Evolutionary conservation across 2,888 invertebrate genomes (phyloP).

Genomic region (Bibio marci): DNA sequence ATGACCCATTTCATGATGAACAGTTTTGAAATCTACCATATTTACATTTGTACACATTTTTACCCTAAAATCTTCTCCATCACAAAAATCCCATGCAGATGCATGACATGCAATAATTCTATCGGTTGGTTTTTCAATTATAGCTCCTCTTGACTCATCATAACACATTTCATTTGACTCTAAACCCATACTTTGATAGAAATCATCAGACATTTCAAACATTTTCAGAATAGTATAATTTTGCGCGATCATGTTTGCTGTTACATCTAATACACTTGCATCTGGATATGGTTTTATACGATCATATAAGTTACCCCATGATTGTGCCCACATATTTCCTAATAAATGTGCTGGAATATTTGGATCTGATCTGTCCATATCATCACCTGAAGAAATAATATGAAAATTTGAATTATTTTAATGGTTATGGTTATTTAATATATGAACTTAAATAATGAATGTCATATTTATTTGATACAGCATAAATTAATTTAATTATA

Average conservation of each 20-base stretch:
- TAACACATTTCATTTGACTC: constrained; percentile 31
- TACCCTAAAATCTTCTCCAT: constrained; percentile 24
- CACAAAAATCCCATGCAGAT: constrained; percentile 39
- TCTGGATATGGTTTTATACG: constrained; percentile 24
- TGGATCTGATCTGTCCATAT: constrained; percentile 23
- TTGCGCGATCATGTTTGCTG: constrained; percentile 25
- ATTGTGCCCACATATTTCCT: constrained; percentile 39
- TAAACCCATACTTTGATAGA: constrained; percentile 31
- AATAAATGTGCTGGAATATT: constrained; percentile 39
- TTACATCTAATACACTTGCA: constrained; percentile 28
- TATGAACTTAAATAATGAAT: too few relatives aligned
- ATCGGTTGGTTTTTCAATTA: constrained; percentile 34
- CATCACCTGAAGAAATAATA: constrained; percentile 9
- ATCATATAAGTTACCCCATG: constrained; percentile 28
- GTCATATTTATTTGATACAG: too few relatives aligned
- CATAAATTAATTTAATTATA: constrained; percentile 34
- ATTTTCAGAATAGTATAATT: constrained; percentile 20
- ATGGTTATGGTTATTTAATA: constrained; percentile 22
- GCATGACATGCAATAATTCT: constrained; percentile 35
- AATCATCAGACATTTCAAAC: constrained; percentile 32
- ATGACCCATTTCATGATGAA: constrained; percentile 30
- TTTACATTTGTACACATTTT: constrained; percentile 9
- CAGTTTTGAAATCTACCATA: constrained; percentile 7
- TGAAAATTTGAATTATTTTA: constrained; percentile 16
- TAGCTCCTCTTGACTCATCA: constrained; percentile 25